Base-by-base conservation (phyloP, 2,797 vertebrate genomes). In the Gallirallus australis region DNA sequence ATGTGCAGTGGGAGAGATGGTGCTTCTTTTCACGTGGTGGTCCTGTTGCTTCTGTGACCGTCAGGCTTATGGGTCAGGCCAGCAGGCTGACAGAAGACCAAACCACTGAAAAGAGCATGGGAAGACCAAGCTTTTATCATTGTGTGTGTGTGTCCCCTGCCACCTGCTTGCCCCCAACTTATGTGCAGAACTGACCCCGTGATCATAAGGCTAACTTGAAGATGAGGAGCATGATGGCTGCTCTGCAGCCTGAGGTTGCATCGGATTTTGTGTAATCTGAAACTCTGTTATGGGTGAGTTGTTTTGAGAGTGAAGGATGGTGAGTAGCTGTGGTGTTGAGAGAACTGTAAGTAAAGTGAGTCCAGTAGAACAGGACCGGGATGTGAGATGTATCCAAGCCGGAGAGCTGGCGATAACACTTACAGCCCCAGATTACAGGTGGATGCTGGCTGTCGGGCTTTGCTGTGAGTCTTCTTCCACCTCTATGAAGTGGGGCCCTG, bases 11-110 rank as follows among this genome's bases (percentile, higher is more conserved):
- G 18, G 31, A 68, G 65, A 20, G 65, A 37, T 60, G 48, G 17
- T 54, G 70, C 61, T 68, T 54, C 64, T 61, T 6, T 7, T 52
- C 0, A 0, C 3, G 0, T 23, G 33, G 31, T 28, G 47, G 31
- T 76, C 37, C 57, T 72, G 39, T 31, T 1, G 5, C 15, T 72
- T 24, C 33, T 31, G 33, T 68, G 50, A 12, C 33, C 65, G 10
- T 35, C n/a, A 40, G 18, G 30, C 27, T 86, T 57, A 18, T 5
- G 2, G 60, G 35, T 61, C 23, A 30, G 37, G 35, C 53, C 20
- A 54, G 47, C 35, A 61, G 56, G 28, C 40, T 83, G 35, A 5
- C 16, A 56, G 52, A 61, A 73, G 17, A 70, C 20, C 63, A 76
- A 72, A 48, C 14, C 28, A 24, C 37, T 40, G 53, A 63, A 68